These are phyloP conservation scores for Epinephelus lanceolatus DNA, from an alignment of 2,113 vertebrate species.

Conservation along the genomic window DNA sequence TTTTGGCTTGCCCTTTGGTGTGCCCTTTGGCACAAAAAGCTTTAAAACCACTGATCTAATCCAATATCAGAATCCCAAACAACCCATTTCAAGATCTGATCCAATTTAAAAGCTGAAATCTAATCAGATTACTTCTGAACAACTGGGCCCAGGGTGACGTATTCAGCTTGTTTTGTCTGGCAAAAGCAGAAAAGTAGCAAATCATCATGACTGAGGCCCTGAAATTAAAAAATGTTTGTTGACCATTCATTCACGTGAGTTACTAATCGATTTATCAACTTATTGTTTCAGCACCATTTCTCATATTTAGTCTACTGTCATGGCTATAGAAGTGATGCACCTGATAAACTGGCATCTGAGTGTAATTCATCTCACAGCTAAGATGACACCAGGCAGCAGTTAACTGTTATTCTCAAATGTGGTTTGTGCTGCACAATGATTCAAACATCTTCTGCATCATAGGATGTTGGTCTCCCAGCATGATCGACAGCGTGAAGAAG, in stretches of 20 bases:
- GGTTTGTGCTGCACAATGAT: neutral
- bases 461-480: slow-evolving; percentile 85
- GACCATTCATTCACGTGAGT: neutral
- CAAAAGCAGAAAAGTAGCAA: neutral
- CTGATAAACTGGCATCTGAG: neutral
- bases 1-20: too few relatives aligned
- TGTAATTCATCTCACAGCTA: neutral
- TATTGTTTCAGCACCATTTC: neutral
- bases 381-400: neutral
- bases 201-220: neutral
- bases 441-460: slow-evolving; percentile 18
- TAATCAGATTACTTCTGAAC: too few relatives aligned
- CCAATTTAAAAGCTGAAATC: too few relatives aligned
- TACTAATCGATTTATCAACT: neutral
- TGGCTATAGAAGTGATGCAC: neutral
- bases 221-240: neutral
- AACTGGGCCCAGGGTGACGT: neutral
- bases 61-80: too few relatives aligned
- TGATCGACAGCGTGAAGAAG: slow-evolving; percentile 81
- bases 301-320: neutral
- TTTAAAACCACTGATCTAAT: too few relatives aligned
- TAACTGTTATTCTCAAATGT: neutral
- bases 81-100: too few relatives aligned
- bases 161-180: neutral
- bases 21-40: too few relatives aligned